Base-by-base conservation (phyloP, 2,113 vertebrate genomes). In the Pardalotus punctatus region DNA sequence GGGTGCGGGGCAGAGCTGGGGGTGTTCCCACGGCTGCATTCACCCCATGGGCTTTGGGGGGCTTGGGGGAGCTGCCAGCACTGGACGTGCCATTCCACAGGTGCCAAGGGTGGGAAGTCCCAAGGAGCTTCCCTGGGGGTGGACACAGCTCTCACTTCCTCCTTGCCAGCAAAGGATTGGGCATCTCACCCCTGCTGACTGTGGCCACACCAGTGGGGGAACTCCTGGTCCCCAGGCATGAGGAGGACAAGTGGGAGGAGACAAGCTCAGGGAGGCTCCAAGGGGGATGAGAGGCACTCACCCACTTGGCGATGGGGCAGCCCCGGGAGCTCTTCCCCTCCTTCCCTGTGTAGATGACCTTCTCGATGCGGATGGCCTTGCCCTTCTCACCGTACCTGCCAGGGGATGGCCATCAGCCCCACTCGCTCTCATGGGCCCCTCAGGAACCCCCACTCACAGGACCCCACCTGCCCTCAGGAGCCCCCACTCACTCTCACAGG, bases 221-320 rank as follows among this genome's bases (percentile, higher is more conserved):
- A 6, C 13, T 65, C 29, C 60, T 38, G 1, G 13, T 43, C 13
- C 53, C 53, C 64, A n/a, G 58, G 70, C 65, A 14, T 2, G 9
- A 45, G 24, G 19, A 22, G 42, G 67, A 80, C 3, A 2, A 29
- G 48, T 57, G 35, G 64, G 20, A 22, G 42, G 78, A 28, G 21
- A 25, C 6, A 0, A 23, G 50, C 23, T 28, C 12, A 23, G 47
- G 67, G 21, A 28, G 53, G 28, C 19, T 67, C 22, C 1, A 5
- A 15, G 10, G 5, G 6, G 38, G 14, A 35, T 0, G 2, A 56
- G 0, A 2, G 23, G 56, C 87, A 99, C 99, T 98, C 97, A 99
- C 99, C 99, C 99, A 99, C 97, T 99, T 99, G 53, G 99, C 99
- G 23, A 99, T 99, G 72, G 99, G 99, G 95, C 99, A 99, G 95